Evolutionary conservation across 2,888 invertebrate genomes (phyloP).

Genomic region (Leptopterna dolabrata): DNA sequence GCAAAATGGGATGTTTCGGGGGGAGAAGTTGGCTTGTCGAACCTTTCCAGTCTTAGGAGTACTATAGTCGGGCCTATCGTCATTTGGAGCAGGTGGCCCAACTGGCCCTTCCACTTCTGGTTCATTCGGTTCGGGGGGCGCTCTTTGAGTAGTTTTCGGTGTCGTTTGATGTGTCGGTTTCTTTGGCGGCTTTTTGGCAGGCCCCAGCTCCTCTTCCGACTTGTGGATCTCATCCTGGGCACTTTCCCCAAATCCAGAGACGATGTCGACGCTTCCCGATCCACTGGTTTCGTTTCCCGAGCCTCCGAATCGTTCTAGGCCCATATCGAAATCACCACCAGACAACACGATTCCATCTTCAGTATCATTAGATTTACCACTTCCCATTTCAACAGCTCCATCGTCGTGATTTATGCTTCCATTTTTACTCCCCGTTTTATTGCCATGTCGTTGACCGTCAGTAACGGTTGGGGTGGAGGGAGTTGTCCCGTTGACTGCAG

Average conservation of each 20-base stretch:
- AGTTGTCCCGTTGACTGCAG: no score
- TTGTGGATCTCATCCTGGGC: not conserved
- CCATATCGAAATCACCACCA: not conserved
- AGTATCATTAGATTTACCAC: not conserved
- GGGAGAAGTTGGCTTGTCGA: not conserved
- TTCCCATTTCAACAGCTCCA: not conserved
- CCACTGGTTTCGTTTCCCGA: not conserved
- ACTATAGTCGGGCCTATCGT: not conserved
- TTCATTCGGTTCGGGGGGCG: not conserved
- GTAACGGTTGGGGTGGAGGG: not conserved
- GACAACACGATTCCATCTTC: not conserved
- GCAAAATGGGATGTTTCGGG: not conserved
- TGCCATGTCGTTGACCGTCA: not conserved
- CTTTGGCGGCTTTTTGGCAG: not conserved
- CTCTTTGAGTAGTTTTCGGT: not conserved
- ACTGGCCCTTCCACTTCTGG: not conserved
- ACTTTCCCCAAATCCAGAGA: not conserved
- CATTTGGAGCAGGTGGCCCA: not conserved
- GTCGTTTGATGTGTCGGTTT: not conserved
- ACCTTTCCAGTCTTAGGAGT: not conserved
- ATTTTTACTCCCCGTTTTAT: no score
- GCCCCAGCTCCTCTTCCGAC: not conserved
- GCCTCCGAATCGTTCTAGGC: not conserved
- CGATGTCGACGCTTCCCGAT: not conserved
- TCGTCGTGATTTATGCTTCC: no score